Base-by-base conservation (phyloP, 2,113 vertebrate genomes). In the Pterophyllum scalare region DNA sequence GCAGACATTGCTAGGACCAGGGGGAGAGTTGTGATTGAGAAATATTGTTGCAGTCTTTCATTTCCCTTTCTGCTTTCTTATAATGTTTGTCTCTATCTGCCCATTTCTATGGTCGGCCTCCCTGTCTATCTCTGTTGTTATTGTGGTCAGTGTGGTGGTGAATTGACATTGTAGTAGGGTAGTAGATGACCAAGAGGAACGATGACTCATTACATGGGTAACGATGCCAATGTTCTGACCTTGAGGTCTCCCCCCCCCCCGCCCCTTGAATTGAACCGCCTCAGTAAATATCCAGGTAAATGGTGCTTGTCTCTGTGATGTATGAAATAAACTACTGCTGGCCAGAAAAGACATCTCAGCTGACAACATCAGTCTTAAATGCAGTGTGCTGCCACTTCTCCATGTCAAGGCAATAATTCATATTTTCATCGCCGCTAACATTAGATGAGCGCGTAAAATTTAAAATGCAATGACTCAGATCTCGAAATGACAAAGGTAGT, bases 241-340 rank as follows among this genome's bases (percentile, higher is more conserved):
- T 93, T 92, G 89, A 87, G 84, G 84, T n/a, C 2, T 57, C 76
- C 72, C 78, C 67, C 31, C 22, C n/a, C 61, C 56, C 56, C 15
- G 59, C 52, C 81, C n/a, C 64, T 80, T 24, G 87, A 90, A 90
- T 90, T 80, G 89, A 89, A 80, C 82, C 67, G 91, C 89, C 91
- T 91, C 89, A 78, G 91, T 93, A 91, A 94, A 92, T 87, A 90
- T 91, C 91, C 90, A 92, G 91, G 93, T 94, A 93, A 94, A 94
- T 94, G 93, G 91, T 46, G 86, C 91, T 93, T 92, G 91, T 91
- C 93, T 89, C 17, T 19, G 78, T 91, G 87, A 92, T 89, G 86
- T 89, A 91, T 88, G 92, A 91, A 94, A 93, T 86, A 90, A 92
- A 93, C 91, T 87, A 80, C 85, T 86, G 62, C 85, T 3, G 84